phyloP scores from a whole-genome alignment of 2,797 vertebrate genomes.

The Manis crassicaudata region DNA sequence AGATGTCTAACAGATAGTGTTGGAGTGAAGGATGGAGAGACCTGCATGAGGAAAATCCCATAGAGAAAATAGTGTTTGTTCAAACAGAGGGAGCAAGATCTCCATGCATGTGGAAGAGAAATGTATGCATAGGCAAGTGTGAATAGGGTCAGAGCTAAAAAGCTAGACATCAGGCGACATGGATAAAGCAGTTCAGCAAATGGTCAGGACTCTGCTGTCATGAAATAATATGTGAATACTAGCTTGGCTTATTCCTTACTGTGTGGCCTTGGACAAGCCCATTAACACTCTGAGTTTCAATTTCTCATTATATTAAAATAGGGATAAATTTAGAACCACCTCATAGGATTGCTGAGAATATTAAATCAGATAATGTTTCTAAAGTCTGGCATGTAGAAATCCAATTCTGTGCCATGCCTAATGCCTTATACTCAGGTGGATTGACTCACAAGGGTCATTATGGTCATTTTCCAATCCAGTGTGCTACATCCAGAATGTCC shows the following conservation, averaged over 20 bases:
- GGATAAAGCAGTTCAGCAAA: neutral
- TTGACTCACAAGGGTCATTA: neutral
- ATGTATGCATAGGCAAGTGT: fast-evolving
- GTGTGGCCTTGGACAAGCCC: neutral
- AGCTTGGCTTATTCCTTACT: neutral
- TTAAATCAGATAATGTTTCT: neutral
- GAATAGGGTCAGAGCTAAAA: fast-evolving
- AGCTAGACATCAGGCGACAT: neutral
- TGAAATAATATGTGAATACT: too few relatives aligned
- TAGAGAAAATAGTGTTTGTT: too few relatives aligned
- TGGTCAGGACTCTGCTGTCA: neutral
- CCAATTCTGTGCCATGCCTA: neutral
- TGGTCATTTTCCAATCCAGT: neutral
- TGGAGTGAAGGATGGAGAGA: too few relatives aligned
- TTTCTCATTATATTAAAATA: neutral
- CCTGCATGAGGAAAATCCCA: neutral
- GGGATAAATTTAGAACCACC: neutral
- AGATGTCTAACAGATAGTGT: neutral
- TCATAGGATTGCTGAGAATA: neutral
- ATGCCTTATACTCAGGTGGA: neutral
- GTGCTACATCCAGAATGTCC: neutral
- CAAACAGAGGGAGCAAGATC: neutral
- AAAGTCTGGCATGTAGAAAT: neutral
- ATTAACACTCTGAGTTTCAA: neutral
- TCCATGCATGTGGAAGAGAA: neutral